phyloP scores from a whole-genome alignment of 2,888 invertebrate species.

The Scaptomyza polygonia region DNA sequence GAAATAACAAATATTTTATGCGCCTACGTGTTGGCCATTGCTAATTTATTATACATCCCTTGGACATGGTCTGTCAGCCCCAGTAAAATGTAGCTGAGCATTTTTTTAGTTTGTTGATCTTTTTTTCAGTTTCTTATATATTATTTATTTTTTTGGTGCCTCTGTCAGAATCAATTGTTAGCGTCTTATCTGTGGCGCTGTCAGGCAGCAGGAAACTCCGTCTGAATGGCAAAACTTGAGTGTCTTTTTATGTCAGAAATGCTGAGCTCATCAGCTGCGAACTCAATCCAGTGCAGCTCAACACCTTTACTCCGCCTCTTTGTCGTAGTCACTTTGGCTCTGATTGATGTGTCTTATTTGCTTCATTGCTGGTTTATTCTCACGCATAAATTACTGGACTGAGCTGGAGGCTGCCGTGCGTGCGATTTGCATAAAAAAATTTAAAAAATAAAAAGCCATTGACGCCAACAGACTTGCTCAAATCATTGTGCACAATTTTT shows the following conservation, averaged over 20 bases:
- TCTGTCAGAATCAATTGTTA: conserved; percentile 67
- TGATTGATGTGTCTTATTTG: conserved; percentile 63
- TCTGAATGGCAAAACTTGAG: conserved; percentile 47
- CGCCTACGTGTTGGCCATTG: conserved; percentile 72
- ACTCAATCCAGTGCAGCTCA: neutral
- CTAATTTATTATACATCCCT: conserved; percentile 69
- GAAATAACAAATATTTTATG: conserved; percentile 58
- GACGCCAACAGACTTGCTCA: conserved; percentile 47
- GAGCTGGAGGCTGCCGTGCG: conserved; percentile 49
- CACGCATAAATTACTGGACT: conserved; percentile 52
- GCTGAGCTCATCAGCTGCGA: conserved; percentile 19
- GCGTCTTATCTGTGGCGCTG: conserved; percentile 34
- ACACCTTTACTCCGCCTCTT: neutral
- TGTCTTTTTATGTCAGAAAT: conserved; percentile 45
- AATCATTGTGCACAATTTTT: conserved; percentile 30
- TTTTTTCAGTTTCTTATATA: conserved; percentile 10
- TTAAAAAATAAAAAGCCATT: conserved; percentile 30
- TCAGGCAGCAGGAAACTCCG: conserved; percentile 51
- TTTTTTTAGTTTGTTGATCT: conserved; percentile 59
- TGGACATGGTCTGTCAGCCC: conserved; percentile 9
- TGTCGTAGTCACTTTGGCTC: conserved; percentile 33
- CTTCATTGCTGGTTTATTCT: conserved; percentile 23
- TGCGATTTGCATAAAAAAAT: conserved; percentile 58
- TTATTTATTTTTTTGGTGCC: neutral
- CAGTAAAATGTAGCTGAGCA: conserved; percentile 54